Evolutionary conservation across 1,140 invertebrate genomes (phyloP).

Genomic region (Drosophila nikananu): DNA sequence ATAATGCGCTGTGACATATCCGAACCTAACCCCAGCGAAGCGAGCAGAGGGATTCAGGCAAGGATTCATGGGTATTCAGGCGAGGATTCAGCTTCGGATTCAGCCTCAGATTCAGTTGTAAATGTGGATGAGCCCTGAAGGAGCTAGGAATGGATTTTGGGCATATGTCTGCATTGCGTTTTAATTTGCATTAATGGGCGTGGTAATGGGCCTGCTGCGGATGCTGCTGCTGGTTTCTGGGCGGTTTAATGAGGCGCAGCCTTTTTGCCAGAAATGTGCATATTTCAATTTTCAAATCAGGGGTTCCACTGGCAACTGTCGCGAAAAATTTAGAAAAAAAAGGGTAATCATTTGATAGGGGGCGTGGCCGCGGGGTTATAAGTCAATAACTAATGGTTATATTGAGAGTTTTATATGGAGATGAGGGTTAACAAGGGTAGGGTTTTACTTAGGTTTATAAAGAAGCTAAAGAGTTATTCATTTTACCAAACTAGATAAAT

Average conservation of each 20-base stretch:
- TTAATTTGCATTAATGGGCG: constrained; percentile 85
- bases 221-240: constrained; percentile 27
- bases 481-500: too few species aligned
- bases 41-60: neutral
- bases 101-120: neutral
- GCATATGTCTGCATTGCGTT: constrained; percentile 83
- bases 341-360: constrained; percentile 24
- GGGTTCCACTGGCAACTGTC: constrained; percentile 54
- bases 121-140: constrained; percentile 20
- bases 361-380: constrained; percentile 55
- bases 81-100: neutral
- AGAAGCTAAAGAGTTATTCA: neutral
- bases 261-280: constrained; percentile 13
- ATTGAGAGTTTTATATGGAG: neutral
- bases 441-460: too few species aligned
- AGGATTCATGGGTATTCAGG: neutral
- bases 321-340: constrained; percentile 44
- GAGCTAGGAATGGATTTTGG: constrained; percentile 38
- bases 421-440: neutral
- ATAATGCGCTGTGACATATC: constrained; percentile 83
- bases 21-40: constrained; percentile 38
- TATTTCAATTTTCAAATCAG: constrained; percentile 18
- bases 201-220: constrained; percentile 63
- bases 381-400: constrained; percentile 59
- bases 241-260: constrained; percentile 70